Base-by-base conservation (phyloP, 2,888 invertebrate genomes). In the Noctua fimbriata region DNA sequence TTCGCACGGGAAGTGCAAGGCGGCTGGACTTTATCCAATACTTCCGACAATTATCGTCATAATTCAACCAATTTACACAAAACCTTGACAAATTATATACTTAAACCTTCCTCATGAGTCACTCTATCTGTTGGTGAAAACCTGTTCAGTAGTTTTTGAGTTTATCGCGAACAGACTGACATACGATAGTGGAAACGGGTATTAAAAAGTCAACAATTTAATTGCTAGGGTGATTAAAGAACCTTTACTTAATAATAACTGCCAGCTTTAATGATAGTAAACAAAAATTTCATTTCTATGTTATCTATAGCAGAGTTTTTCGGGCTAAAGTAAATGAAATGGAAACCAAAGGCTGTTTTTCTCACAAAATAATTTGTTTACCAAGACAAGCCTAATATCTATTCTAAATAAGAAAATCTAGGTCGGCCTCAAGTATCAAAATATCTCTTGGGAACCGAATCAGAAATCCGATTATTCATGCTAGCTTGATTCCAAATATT, bases 401-500 rank as follows among this genome's bases (percentile, higher is more conserved):
- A 70, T 36, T 36, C 70, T 66, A 82, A 84, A 72, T 83, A 82
- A 83, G 21, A 83, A 83, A 79, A 82, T 82, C 65, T 84, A 83
- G 84, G 84, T 74, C 84, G 18, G 58, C 73, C 69, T 36, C 71
- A 63, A 79, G 65, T 73, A 83, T 28, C 58, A 70, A 70, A 70
- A 79, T 79, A 70, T 73, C 65, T 79, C 74, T 52, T 60, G 65
- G 84, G 74, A 84, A 70, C 73, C 66, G 66, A 66, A 84, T 79
- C 52, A 66, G 79, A 49, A 73, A 82, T 82, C 70, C 84, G 69
- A 74, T 82, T 82, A 82, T 74, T 79, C 71, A 83, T 72, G 79
- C 76, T 81, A 82, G 80, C 72, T 81, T 85, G 85, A 82, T 84
- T 78, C 73, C 79, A 89, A 83, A 87, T 74, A 87, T 76, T 82